These are phyloP conservation scores for Thymelicus lineola DNA, from an alignment of 2,888 invertebrate genomes.

Conservation along the genomic window DNA sequence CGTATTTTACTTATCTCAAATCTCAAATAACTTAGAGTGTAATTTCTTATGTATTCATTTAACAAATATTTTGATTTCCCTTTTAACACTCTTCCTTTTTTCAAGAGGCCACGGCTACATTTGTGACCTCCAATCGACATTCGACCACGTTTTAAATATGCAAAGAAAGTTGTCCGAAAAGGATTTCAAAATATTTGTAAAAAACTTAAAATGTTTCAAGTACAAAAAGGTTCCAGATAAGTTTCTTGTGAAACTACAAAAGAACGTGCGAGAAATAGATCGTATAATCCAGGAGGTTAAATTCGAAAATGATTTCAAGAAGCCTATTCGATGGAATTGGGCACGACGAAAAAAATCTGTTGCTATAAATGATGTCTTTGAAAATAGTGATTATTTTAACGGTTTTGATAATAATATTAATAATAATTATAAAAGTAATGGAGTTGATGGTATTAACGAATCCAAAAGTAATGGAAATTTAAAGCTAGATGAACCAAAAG, in stretches of 20 bases:
- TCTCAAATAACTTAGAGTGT: too few species aligned
- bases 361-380: conserved; percentile 34
- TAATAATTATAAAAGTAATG: conserved; percentile 16
- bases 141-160: conserved; percentile 46
- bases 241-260: conserved; percentile 47
- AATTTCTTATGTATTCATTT: too few species aligned
- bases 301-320: conserved; percentile 21
- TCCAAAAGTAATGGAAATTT: background rate
- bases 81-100: conserved; percentile 53
- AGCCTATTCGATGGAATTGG: conserved; percentile 53
- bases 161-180: conserved; percentile 41
- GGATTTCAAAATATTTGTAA: conserved; percentile 53
- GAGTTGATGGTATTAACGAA: conserved; percentile 10
- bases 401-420: conserved; percentile 8
- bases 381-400: conserved; percentile 21
- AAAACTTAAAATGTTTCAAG: conserved; percentile 53
- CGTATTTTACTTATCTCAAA: too few species aligned
- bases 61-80: background rate
- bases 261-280: conserved; percentile 23
- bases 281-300: conserved; percentile 19
- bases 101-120: conserved; percentile 63
- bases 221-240: conserved; percentile 46
- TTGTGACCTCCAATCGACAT: conserved; percentile 60
- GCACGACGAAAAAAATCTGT: conserved; percentile 54
- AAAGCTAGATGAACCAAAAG: background rate